Percentiles rank a stretch among this genome's conserved stretches.
Conservation (phyloP, 2,113 vertebrate species). For the Symphodus melops region DNA sequence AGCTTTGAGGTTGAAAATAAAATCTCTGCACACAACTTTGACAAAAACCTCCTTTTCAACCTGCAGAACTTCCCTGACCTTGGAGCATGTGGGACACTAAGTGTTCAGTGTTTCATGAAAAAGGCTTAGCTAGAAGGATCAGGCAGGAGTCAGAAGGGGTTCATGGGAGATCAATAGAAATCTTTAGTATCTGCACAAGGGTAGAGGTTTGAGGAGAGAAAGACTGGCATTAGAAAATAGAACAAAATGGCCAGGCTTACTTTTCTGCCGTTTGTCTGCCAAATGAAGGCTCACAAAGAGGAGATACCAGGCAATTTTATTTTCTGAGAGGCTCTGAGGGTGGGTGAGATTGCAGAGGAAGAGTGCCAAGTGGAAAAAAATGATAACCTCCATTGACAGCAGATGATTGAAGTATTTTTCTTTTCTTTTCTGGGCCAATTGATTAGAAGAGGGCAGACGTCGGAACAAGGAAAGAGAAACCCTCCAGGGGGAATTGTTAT, state of each 20-base stretch:
- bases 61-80: conserved; percentile 48
- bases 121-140: conserved; percentile 62
- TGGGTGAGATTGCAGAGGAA: conserved; percentile 7
- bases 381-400: neutral
- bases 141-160: conserved; percentile 53
- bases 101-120: conserved; percentile 67
- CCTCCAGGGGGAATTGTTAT: neutral
- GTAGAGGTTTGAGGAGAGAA: conserved; percentile 45
- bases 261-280: conserved; percentile 46
- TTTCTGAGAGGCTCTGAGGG: conserved; percentile 26
- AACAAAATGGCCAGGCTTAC: conserved; percentile 40
- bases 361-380: neutral
- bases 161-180: conserved; percentile 69
- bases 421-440: conserved; percentile 15
- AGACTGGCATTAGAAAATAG: conserved; percentile 43
- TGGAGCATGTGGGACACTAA: conserved; percentile 50
- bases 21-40: neutral
- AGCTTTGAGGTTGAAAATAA: neutral
- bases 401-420: conserved; percentile 16
- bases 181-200: conserved; percentile 56
- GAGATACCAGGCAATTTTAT: conserved; percentile 15
- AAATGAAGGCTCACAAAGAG: conserved; percentile 47
- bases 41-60: conserved; percentile 15
- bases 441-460: conserved; percentile 25
- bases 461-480: neutral